phyloP scores from a whole-genome alignment of 2,888 invertebrate species.

The Eristalis arbustorum region DNA sequence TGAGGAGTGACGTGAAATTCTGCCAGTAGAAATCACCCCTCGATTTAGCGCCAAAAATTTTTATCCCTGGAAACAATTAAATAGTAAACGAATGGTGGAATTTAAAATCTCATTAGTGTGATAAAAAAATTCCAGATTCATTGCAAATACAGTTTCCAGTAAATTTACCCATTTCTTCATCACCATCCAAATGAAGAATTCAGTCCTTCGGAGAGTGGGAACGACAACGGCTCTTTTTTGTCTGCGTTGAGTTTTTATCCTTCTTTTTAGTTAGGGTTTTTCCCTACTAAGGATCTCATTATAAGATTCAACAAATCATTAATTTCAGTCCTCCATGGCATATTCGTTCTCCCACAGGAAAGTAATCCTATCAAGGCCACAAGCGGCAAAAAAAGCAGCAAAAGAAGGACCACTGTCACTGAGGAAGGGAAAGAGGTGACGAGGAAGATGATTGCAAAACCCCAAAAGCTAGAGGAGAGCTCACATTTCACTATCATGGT shows the following conservation, averaged over 20 bases:
- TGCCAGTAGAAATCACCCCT: conserved; percentile 29
- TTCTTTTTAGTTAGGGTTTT: conserved; percentile 29
- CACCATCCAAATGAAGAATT: conserved; percentile 14
- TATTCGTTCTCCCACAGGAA: conserved; percentile 57
- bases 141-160: conserved; percentile 69
- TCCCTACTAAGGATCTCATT: conserved; percentile 43
- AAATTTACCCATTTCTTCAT: conserved; percentile 66
- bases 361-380: conserved; percentile 69
- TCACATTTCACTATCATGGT: conserved; percentile 68
- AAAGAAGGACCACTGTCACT: background rate
- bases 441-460: conserved; percentile 30
- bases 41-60: conserved; percentile 55
- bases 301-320: conserved; percentile 69
- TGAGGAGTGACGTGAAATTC: background rate
- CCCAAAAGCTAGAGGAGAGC: conserved; percentile 25
- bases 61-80: conserved; percentile 63
- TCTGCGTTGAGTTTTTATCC: conserved; percentile 25
- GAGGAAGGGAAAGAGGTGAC: background rate
- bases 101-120: conserved; percentile 68
- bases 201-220: conserved; percentile 8
- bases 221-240: background rate
- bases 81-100: conserved; percentile 68
- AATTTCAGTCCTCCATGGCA: conserved; percentile 61
- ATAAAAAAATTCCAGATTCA: conserved; percentile 60
- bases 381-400: conserved; percentile 9